A percentile compares a stretch with the other conserved stretches of the same genome.
Conservation (phyloP, 2,113 vertebrate genomes). For the Nematolebias whitei region DNA sequence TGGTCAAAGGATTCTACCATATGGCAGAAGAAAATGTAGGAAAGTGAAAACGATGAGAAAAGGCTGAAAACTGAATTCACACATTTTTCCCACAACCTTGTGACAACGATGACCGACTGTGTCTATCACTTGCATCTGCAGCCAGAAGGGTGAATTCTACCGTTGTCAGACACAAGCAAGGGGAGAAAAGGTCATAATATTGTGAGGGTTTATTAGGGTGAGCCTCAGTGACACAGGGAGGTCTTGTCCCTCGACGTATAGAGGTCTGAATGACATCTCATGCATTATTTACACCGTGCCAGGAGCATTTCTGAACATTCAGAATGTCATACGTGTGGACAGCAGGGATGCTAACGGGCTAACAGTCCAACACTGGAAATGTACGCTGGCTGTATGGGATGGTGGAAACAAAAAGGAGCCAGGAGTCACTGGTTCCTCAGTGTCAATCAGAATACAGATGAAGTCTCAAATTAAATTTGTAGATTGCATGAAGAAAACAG, state of each 20-base stretch:
- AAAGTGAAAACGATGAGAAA: background rate
- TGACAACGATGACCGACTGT: slow-evolving; percentile 32
- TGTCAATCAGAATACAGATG: slow-evolving; percentile 21
- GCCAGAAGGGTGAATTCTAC: slow-evolving; percentile 24
- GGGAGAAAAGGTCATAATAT: slow-evolving; percentile 49
- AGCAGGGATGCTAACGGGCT: slow-evolving; percentile 46
- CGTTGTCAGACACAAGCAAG: slow-evolving; percentile 40
- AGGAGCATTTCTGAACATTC: slow-evolving; percentile 42
- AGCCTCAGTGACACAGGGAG: slow-evolving; percentile 33
- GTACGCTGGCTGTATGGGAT: slow-evolving; percentile 2
- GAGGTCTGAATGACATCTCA: slow-evolving; percentile 66
- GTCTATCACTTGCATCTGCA: slow-evolving; percentile 20
- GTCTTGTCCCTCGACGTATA: slow-evolving; percentile 56
- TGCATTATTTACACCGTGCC: slow-evolving; percentile 60
- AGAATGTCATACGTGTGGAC: slow-evolving; percentile 23
- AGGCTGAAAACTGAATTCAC: background rate
- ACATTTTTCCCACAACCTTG: slow-evolving; percentile 4
- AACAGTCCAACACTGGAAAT: slow-evolving; percentile 32
- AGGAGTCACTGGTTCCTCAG: slow-evolving; percentile 20
- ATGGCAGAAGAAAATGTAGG: background rate
- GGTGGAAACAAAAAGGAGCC: slow-evolving; percentile 5
- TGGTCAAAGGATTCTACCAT: background rate
- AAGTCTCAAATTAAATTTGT: slow-evolving; percentile 27
- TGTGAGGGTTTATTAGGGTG: slow-evolving; percentile 55
- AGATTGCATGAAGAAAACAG: slow-evolving; percentile 11